phyloP scores from a whole-genome alignment of 2,797 vertebrate genomes.

The Pseudochromis fuscus region DNA sequence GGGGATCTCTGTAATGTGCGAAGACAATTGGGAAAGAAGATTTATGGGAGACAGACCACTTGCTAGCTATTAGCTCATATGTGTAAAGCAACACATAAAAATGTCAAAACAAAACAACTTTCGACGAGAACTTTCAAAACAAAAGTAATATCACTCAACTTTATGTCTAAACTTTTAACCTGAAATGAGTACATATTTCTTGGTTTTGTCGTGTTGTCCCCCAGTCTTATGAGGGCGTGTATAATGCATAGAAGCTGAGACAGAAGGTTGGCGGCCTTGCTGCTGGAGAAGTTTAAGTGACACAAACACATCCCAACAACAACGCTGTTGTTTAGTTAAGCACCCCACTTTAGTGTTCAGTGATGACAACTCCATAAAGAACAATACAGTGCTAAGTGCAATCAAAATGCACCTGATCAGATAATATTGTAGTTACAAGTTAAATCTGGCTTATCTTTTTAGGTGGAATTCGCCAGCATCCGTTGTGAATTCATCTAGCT shows the following conservation, averaged over 20 bases:
- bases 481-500: background rate
- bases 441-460: background rate
- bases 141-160: background rate
- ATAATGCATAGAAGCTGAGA: no score
- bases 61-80: constrained; percentile 43
- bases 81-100: background rate
- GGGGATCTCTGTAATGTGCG: background rate
- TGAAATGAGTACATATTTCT: no score
- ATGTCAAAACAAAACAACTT: background rate
- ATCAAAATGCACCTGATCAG: background rate
- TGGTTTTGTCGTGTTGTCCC: no score
- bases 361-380: no score
- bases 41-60: background rate
- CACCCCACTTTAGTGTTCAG: background rate
- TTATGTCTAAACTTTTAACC: no score
- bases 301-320: background rate
- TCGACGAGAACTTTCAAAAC: constrained; percentile 31
- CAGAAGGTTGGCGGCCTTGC: no score
- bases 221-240: no score
- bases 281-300: background rate
- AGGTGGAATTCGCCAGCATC: background rate
- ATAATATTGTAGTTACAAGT: background rate
- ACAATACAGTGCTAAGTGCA: background rate
- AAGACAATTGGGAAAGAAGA: background rate
- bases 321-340: background rate